phyloP scores from a whole-genome alignment of 2,797 vertebrate genomes.

The Oreonectes daqikongensis region DNA sequence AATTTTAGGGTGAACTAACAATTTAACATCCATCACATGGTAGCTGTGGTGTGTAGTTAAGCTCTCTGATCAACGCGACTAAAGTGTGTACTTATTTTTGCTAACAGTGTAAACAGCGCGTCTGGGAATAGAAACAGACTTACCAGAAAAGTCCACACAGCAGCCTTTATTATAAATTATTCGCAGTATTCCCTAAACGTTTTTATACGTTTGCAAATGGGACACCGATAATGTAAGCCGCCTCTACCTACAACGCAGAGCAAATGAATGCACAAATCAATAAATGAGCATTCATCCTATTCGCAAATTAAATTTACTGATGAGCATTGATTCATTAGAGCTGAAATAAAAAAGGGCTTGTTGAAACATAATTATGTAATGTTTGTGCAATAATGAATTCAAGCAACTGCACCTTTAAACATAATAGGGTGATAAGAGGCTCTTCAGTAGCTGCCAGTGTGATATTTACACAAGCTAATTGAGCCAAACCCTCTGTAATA shows the following conservation, averaged over 20 bases:
- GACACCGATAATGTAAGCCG: not conserved
- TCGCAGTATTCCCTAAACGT: not conserved
- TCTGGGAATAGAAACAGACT: slow-evolving; percentile 52
- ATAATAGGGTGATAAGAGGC: slow-evolving; percentile 57
- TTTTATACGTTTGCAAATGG: not conserved
- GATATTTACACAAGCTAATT: slow-evolving; percentile 68
- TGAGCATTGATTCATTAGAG: slow-evolving; percentile 34
- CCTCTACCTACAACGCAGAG: not conserved
- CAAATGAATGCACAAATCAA: slow-evolving; percentile 6
- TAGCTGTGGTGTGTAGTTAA: slow-evolving; percentile 13
- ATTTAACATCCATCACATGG: not conserved
- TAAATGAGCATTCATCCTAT: slow-evolving; percentile 5
- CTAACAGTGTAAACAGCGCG: slow-evolving; percentile 36
- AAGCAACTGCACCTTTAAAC: slow-evolving; percentile 55
- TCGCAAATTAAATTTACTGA: slow-evolving; percentile 21
- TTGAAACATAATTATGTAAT: slow-evolving; percentile 37
- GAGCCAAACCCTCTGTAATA: slow-evolving; percentile 57
- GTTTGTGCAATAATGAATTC: slow-evolving; percentile 52
- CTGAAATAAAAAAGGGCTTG: slow-evolving; percentile 22
- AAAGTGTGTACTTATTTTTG: slow-evolving; percentile 46
- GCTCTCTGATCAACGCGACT: slow-evolving; percentile 26
- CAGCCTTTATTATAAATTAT: not conserved
- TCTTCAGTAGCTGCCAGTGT: slow-evolving; percentile 59
- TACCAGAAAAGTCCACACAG: slow-evolving; percentile 2
- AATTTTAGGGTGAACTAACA: not conserved